Percentiles rank a stretch among this genome's conserved stretches.
Conservation (phyloP, 1,140 invertebrate genomes). For the Trichogramma pretiosum region DNA sequence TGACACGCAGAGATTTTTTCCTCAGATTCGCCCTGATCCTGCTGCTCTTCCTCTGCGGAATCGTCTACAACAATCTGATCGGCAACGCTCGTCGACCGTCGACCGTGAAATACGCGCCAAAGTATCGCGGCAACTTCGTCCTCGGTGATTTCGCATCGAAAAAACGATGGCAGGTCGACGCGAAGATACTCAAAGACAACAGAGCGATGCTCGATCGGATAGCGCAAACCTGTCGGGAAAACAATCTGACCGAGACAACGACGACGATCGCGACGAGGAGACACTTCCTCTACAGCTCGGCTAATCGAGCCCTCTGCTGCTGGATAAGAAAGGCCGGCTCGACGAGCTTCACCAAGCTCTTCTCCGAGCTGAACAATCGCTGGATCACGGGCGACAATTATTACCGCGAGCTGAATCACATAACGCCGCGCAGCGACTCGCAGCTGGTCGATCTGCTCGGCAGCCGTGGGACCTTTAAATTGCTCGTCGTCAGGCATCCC, state of each 20-base stretch:
- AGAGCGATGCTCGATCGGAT: too few species aligned
- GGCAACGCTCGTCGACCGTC: too few species aligned
- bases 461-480: constrained; percentile 32
- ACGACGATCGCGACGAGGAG: constrained; percentile 25
- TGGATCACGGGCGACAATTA: constrained; percentile 23
- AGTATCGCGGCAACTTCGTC: too few species aligned
- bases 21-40: too few species aligned
- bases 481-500: constrained; percentile 46
- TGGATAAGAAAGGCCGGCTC: constrained; percentile 44
- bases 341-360: constrained; percentile 40
- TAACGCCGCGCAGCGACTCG: background rate
- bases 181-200: too few species aligned
- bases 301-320: constrained; percentile 36
- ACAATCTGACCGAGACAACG: constrained; percentile 36
- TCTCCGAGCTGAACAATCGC: constrained; percentile 31
- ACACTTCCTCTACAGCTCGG: constrained; percentile 35
- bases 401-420: constrained; percentile 31
- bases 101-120: too few species aligned
- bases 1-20: too few species aligned
- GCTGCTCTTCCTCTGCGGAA: too few species aligned
- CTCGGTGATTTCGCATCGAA: too few species aligned
- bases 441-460: constrained; percentile 23
- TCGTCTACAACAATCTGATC: too few species aligned
- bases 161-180: too few species aligned
- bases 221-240: constrained; percentile 33